Percentiles rank a stretch among this genome's conserved stretches.
Evolutionary conservation across 2,888 invertebrate genomes (phyloP).

Genomic region (Tinea trinotella): DNA sequence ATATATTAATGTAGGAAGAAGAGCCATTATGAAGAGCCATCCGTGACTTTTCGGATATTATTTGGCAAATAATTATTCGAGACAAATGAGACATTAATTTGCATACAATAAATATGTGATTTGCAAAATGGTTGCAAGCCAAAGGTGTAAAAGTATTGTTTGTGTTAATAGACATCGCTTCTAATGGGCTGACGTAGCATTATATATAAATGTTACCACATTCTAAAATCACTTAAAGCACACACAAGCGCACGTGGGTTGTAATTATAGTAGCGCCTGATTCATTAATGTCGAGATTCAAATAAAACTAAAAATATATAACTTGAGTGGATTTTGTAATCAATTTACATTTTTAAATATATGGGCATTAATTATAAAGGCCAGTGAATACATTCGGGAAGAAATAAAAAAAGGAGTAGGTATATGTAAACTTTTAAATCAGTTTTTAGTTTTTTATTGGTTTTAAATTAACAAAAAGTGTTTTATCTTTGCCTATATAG

Average conservation of each 20-base stretch:
- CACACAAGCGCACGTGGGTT: background rate
- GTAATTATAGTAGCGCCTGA: conserved; percentile 11
- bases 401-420: background rate
- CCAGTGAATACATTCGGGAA: background rate
- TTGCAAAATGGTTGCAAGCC: too few relatives aligned
- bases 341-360: conserved; percentile 14
- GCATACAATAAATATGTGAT: too few relatives aligned
- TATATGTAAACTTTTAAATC: background rate
- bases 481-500: background rate
- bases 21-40: too few relatives aligned
- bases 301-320: conserved; percentile 1
- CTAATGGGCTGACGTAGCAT: conserved; percentile 4
- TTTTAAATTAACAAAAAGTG: background rate
- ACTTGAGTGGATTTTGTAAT: background rate
- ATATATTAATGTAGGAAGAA: too few relatives aligned
- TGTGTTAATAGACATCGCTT: too few relatives aligned
- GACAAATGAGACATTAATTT: too few relatives aligned
- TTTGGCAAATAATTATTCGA: too few relatives aligned
- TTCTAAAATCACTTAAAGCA: conserved; percentile 1
- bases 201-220: background rate
- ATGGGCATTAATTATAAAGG: background rate
- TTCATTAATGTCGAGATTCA: conserved; percentile 6
- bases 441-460: background rate
- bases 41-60: too few relatives aligned
- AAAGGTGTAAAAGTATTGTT: too few relatives aligned